A percentile compares a stretch with the other conserved stretches of the same genome.
Conservation (phyloP, 2,113 vertebrate species). For the rat (Rattus norvegicus) region DNA sequence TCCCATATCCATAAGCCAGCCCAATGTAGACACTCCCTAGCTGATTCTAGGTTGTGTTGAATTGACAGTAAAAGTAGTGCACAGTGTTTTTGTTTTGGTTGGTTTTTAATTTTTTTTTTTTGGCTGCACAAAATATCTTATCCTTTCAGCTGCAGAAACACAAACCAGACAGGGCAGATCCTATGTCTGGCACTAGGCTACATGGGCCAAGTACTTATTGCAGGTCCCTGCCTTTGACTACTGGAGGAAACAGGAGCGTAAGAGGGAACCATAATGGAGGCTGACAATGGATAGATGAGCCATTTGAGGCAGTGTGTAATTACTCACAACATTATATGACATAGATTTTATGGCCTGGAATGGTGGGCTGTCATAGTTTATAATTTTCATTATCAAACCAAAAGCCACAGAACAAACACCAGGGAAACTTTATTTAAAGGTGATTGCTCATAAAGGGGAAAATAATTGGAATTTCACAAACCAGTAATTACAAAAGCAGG, state of each 20-base stretch:
- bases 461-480: conserved; percentile 73
- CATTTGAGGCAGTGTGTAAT: conserved; percentile 28
- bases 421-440: conserved; percentile 79
- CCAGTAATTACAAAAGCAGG: conserved; percentile 75
- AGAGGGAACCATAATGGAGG: neutral
- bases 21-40: too few relatives aligned
- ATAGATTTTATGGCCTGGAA: conserved; percentile 46
- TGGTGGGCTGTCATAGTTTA: conserved; percentile 50
- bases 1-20: neutral
- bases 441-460: conserved; percentile 69
- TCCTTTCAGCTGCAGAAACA: neutral
- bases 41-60: neutral
- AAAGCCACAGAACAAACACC: conserved; percentile 73
- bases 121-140: neutral
- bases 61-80: neutral
- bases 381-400: conserved; percentile 75
- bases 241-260: neutral
- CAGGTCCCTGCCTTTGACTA: neutral
- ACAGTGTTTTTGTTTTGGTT: neutral
- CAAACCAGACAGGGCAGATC: too few relatives aligned
- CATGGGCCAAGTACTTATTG: neutral
- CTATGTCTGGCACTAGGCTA: rapidly evolving
- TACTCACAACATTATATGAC: conserved; percentile 23
- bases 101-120: neutral
- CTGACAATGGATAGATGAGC: neutral